Conservation (phyloP, 2,113 vertebrate species). For the Corvus hawaiiensis region DNA sequence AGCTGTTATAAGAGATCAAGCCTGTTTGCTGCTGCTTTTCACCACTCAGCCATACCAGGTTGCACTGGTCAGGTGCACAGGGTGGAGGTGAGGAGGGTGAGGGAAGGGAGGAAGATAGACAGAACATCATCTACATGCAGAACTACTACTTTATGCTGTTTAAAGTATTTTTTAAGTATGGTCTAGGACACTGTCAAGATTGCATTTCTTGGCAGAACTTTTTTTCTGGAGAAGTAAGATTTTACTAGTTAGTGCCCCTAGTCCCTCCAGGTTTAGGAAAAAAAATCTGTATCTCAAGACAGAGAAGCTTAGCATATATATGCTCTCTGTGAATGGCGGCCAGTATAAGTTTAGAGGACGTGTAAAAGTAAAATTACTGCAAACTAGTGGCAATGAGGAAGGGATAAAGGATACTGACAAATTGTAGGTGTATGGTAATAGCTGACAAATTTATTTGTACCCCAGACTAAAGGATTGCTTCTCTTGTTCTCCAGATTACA, state of each 20-base stretch:
- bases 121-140: not conserved
- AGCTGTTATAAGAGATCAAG: not conserved
- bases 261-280: not conserved
- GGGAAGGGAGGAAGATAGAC: not conserved
- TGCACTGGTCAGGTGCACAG: not conserved
- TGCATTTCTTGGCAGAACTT: not conserved
- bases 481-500: not conserved
- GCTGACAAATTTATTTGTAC: not conserved
- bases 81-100: not conserved
- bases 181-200: not conserved
- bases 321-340: not conserved
- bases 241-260: not conserved
- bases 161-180: not conserved
- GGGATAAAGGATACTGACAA: not conserved
- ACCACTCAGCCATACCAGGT: not conserved
- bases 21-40: not conserved
- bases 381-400: not conserved
- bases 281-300: not conserved
- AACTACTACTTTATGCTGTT: not conserved
- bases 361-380: not conserved
- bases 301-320: not conserved
- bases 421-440: not conserved
- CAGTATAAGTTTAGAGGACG: not conserved
- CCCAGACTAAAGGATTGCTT: not conserved
- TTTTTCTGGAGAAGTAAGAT: not conserved